Percentiles rank a stretch among this genome's conserved stretches.
Conservation (phyloP, 2,113 vertebrate species). For the Danionella cerebrum region DNA sequence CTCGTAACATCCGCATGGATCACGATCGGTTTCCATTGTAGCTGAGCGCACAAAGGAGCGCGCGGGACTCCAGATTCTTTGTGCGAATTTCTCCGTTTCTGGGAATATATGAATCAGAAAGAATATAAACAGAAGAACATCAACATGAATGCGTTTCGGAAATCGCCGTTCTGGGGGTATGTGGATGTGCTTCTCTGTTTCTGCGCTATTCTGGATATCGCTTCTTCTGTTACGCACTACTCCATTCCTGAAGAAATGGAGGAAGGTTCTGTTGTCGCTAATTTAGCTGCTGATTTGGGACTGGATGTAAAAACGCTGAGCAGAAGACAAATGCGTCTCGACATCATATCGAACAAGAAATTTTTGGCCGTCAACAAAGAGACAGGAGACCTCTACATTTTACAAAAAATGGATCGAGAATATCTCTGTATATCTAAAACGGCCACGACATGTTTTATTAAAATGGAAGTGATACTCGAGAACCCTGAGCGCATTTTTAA, state of each 20-base stretch:
- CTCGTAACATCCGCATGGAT: not conserved
- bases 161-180: conserved; percentile 19
- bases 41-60: conserved; percentile 39
- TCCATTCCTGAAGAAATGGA: conserved; percentile 30
- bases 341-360: conserved; percentile 52
- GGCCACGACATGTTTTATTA: conserved; percentile 25
- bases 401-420: conserved; percentile 55
- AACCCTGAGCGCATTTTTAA: conserved; percentile 39
- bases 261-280: conserved; percentile 24
- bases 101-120: not conserved
- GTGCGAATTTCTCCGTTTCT: not conserved
- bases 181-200: conserved; percentile 35
- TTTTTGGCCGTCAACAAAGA: conserved; percentile 67
- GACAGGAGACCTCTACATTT: conserved; percentile 53
- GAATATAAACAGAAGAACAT: not conserved
- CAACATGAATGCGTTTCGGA: not conserved
- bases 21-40: conserved; percentile 4
- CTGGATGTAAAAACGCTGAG: conserved; percentile 44
- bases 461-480: conserved; percentile 29
- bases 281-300: conserved; percentile 61
- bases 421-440: conserved; percentile 26
- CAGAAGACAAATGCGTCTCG: conserved; percentile 56
- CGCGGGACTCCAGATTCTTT: not conserved
- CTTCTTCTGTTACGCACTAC: conserved; percentile 16
- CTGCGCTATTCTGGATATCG: conserved; percentile 11